Evolutionary conservation across 2,113 vertebrate species (phyloP).

Genomic region (Pterocles orientalis): DNA sequence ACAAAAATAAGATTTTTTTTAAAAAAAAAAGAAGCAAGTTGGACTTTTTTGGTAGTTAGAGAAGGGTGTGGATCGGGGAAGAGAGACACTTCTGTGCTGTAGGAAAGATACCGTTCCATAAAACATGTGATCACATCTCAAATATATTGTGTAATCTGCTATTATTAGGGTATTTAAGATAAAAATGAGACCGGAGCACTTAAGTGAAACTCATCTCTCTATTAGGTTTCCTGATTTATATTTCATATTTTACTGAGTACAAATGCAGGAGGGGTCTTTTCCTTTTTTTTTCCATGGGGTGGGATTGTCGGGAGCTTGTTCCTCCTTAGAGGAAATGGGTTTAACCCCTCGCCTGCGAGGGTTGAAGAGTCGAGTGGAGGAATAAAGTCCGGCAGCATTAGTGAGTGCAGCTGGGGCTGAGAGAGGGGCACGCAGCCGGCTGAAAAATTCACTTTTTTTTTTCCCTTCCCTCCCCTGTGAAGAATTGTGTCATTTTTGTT

Average conservation of each 20-base stretch:
- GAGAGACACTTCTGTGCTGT: background rate
- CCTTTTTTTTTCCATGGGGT: accelerated
- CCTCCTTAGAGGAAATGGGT: background rate
- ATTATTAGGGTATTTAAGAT: conserved; percentile 55
- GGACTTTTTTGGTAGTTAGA: background rate
- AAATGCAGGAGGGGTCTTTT: background rate
- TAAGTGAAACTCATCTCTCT: conserved; percentile 47
- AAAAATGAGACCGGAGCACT: conserved; percentile 51
- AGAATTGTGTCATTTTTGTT: conserved; percentile 4
- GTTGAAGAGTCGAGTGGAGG: background rate
- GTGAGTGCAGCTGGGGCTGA: background rate
- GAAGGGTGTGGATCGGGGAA: background rate
- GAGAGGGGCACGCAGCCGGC: background rate
- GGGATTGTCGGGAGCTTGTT: background rate
- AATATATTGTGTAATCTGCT: conserved; percentile 40
- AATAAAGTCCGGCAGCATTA: background rate
- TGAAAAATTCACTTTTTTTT: background rate
- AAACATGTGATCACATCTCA: conserved; percentile 43
- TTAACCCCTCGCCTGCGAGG: background rate
- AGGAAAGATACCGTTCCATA: background rate
- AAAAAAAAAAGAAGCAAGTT: background rate
- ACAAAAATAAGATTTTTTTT: background rate
- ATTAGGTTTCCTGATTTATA: conserved; percentile 16
- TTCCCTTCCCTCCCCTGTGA: background rate
- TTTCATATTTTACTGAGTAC: background rate